Percentiles rank a stretch among this genome's conserved stretches.
Evolutionary conservation across 2,797 vertebrate genomes (phyloP).

Genomic region (Mus spretus): DNA sequence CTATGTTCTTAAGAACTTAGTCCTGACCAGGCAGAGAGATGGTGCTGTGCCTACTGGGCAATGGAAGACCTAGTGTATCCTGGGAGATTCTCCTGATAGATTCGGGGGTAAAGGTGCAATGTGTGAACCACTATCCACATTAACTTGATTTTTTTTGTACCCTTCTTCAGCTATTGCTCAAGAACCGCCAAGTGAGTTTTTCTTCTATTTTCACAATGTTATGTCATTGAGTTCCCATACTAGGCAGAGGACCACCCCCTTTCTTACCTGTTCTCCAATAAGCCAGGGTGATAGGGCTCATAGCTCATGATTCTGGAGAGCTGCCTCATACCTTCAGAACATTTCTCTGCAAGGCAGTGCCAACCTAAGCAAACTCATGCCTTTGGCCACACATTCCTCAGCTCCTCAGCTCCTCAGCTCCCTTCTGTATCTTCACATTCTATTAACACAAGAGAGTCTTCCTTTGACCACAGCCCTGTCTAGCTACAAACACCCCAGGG

Average conservation of each 20-base stretch:
- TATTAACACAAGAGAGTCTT: neutral
- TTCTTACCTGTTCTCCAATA: neutral
- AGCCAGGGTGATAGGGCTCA: neutral
- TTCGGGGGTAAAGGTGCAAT: neutral
- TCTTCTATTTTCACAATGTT: slow-evolving; percentile 33
- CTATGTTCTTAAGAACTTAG: neutral
- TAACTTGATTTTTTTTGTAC: neutral
- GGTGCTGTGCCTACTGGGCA: neutral
- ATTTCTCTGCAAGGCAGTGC: neutral
- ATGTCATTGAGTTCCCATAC: neutral
- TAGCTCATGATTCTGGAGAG: neutral
- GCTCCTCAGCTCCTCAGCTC: neutral
- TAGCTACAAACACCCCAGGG: neutral
- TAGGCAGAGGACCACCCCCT: neutral
- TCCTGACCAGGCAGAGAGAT: neutral
- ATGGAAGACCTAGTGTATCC: neutral
- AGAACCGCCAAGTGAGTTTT: slow-evolving; percentile 37
- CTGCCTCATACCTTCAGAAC: neutral
- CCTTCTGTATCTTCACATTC: neutral
- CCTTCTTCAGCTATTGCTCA: slow-evolving; percentile 1
- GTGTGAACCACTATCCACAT: neutral
- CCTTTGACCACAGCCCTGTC: neutral
- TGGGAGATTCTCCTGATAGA: neutral
- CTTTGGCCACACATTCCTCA: neutral
- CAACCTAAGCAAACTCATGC: neutral